A percentile compares a stretch with the other conserved stretches of the same genome.
These are phyloP conservation scores for Arctia plantaginis DNA, from an alignment of 2,888 invertebrate species.

Conservation along the genomic window DNA sequence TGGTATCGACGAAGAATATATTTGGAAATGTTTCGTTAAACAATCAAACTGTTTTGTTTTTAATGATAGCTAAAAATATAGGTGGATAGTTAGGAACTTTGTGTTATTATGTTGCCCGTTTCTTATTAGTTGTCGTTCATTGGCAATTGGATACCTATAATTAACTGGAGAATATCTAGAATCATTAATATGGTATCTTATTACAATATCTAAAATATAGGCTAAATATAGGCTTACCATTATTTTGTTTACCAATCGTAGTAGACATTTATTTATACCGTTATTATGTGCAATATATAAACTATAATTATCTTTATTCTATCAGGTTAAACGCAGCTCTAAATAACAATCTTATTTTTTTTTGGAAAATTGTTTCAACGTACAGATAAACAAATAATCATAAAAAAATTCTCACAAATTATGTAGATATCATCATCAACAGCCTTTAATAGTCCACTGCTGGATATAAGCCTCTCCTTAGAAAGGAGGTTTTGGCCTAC, in stretches of 20 bases:
- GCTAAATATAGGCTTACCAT: not conserved
- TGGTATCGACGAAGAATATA: not conserved
- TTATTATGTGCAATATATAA: not conserved
- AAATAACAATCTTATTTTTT: not conserved
- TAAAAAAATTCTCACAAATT: not conserved
- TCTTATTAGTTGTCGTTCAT: not conserved
- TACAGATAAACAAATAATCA: not conserved
- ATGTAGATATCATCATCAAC: too few relatives aligned
- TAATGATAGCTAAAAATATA: conserved; percentile 15
- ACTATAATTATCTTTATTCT: not conserved
- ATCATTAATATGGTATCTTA: not conserved
- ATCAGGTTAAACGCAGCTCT: not conserved
- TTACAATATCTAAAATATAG: not conserved
- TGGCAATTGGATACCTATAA: not conserved
- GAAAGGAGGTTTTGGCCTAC: too few relatives aligned
- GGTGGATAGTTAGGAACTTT: conserved; percentile 10
- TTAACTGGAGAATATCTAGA: not conserved
- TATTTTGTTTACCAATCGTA: not conserved
- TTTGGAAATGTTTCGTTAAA: not conserved
- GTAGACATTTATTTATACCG: not conserved
- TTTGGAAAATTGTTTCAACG: not conserved
- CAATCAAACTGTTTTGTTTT: conserved; percentile 11
- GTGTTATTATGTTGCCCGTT: conserved; percentile 31
- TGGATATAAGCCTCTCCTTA: too few relatives aligned
- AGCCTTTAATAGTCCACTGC: too few relatives aligned